Base-by-base conservation (phyloP, 2,888 invertebrate species). In the Scaptomyza tumidula region DNA sequence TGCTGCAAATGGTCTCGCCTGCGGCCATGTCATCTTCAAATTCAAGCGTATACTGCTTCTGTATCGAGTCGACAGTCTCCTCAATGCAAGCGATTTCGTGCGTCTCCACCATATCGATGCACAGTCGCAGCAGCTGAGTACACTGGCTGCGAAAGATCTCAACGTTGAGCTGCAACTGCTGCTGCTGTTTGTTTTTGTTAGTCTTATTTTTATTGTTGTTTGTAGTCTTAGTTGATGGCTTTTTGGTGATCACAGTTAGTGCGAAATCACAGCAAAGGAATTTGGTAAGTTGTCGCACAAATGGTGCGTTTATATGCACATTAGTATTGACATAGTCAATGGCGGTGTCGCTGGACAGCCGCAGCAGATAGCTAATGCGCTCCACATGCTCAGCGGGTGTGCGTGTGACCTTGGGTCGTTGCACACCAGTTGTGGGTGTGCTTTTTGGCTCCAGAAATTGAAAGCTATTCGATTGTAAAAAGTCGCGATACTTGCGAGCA, bases 301-400 rank as follows among this genome's bases (percentile, higher is more conserved):
- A 91, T 59, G 74, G 78, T 45, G 68, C 80, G 65, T 89, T 90
- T 61, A 90, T 90, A 79, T 85, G 70, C 74, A 91, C 91, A 84
- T 91, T 91, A 14, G 91, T 91, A 59, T 82, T 90, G 9, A 91
- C 90, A 62, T 91, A 91, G 55, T 91, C 91, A 53, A 91, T 91
- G 56, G 91, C 91, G 75, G 90, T 82, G 70, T 91, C 89, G 48
- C 89, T 85, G 49, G 79, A 78, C 54, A 79, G 59, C 9, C 76
- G 80, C 54, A 91, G 65, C 60, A 91, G 72, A 62, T 80, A 72
- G 60, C 89, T 81, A 35, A 91, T 90, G 9, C 91, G 87, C 39
- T 89, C 80, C 67, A 91, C 83, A 62, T 90, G 87, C 35, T 91
- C 88, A 13, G 37, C 53, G 6, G 78, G 63, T 6, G 75, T 72